phyloP scores from a whole-genome alignment of 2,888 invertebrate species.

The Cephus spinipes region DNA sequence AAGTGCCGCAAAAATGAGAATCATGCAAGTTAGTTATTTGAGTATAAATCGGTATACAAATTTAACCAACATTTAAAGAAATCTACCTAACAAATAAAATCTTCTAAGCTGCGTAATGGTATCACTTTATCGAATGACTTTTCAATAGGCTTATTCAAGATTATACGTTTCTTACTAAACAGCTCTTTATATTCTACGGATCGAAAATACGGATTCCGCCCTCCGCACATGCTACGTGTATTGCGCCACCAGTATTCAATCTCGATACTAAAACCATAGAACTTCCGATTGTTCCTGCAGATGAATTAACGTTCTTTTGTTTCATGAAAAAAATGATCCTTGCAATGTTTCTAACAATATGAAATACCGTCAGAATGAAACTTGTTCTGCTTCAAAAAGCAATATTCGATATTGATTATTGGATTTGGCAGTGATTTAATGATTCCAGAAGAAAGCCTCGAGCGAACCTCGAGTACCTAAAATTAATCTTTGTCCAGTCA shows the following conservation, averaged over 20 bases:
- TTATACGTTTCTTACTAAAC: neutral
- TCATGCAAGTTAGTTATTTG: neutral
- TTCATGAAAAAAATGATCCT: neutral
- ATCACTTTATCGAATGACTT: neutral
- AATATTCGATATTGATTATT: neutral
- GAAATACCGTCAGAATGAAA: neutral
- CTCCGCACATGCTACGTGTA: conserved; percentile 19
- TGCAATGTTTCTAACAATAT: neutral
- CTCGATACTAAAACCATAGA: neutral
- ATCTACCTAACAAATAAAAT: neutral
- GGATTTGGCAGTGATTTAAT: neutral
- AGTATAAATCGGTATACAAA: neutral
- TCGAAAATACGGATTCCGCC: conserved; percentile 44
- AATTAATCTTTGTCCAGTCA: neutral
- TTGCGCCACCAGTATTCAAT: conserved; percentile 1
- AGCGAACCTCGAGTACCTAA: neutral
- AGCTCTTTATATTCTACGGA: conserved; percentile 27
- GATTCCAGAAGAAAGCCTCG: neutral
- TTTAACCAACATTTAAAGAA: neutral
- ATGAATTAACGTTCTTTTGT: neutral
- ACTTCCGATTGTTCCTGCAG: neutral
- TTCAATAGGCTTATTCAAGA: neutral
- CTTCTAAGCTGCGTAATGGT: neutral
- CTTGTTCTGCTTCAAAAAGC: neutral
- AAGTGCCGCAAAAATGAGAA: neutral